Evolutionary conservation across 2,113 vertebrate genomes (phyloP).

Genomic region (Paradoxurus hermaphroditus): DNA sequence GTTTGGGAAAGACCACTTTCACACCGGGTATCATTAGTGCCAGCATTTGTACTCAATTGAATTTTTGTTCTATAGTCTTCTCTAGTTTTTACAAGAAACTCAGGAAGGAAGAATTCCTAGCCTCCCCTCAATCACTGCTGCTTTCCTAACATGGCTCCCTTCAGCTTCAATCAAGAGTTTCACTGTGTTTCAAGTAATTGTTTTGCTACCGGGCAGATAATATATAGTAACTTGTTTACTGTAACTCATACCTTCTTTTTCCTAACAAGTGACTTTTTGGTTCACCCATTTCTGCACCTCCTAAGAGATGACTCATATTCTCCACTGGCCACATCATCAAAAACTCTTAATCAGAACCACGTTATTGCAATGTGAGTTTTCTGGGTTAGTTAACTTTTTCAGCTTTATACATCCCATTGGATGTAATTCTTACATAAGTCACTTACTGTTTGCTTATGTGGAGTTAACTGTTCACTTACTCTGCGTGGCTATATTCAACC

Average conservation of each 20-base stretch:
- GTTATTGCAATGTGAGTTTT: background rate
- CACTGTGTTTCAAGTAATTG: background rate
- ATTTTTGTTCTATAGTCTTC: background rate
- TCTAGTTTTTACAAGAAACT: background rate
- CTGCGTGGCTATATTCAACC: background rate
- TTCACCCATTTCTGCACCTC: conserved; percentile 38
- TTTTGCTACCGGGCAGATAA: background rate
- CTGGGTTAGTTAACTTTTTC: conserved; percentile 5
- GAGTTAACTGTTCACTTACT: background rate
- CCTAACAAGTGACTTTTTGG: background rate
- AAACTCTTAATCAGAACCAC: conserved; percentile 50
- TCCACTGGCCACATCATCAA: conserved; percentile 43
- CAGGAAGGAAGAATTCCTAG: background rate
- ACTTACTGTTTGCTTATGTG: background rate
- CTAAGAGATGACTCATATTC: conserved; percentile 33
- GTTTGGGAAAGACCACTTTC: background rate
- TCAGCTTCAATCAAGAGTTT: background rate
- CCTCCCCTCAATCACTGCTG: rapidly evolving
- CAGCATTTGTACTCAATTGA: background rate
- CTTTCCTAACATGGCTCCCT: background rate
- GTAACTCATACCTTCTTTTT: background rate
- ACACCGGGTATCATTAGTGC: background rate
- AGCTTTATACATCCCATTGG: background rate
- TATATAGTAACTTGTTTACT: background rate
- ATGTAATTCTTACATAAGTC: background rate